These are phyloP conservation scores for Rhagoletis pomonella DNA, from an alignment of 1,140 invertebrate genomes.

Conservation along the genomic window DNA sequence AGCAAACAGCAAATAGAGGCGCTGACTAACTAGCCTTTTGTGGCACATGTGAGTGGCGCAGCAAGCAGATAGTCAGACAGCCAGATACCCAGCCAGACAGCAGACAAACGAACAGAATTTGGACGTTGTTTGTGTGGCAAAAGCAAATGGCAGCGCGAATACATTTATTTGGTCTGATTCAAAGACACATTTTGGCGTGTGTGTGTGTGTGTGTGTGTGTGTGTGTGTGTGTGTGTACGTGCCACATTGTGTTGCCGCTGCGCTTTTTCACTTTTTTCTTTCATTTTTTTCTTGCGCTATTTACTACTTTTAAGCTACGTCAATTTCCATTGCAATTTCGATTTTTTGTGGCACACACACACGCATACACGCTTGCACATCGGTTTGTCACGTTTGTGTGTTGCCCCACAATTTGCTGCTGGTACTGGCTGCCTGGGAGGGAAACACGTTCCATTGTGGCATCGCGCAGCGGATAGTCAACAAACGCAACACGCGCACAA, in stretches of 20 bases:
- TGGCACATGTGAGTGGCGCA: not conserved
- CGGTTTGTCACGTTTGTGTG: not conserved
- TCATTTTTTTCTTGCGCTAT: not conserved
- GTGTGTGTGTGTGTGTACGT: too few species aligned
- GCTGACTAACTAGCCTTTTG: constrained; percentile 1
- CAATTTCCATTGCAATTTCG: constrained; percentile 41
- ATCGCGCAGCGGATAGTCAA: not conserved
- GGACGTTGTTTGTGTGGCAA: too few species aligned
- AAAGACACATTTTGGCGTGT: not conserved
- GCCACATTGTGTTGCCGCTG: constrained; percentile 19
- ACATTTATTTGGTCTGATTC: constrained; percentile 9
- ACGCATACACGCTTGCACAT: not conserved
- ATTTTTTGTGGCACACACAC: not conserved
- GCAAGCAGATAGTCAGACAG: too few species aligned
- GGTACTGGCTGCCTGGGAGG: too few species aligned
- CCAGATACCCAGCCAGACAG: too few species aligned
- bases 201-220: too few species aligned
- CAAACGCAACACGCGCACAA: constrained; percentile 9
- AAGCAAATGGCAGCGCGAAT: not conserved
- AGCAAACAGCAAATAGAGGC: not conserved
- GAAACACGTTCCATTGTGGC: constrained; percentile 43
- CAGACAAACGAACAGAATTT: too few species aligned
- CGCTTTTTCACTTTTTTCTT: not conserved
- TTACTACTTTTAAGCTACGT: constrained; percentile 25
- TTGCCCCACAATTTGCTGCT: constrained; percentile 12